Evolutionary conservation across 2,797 vertebrate species (phyloP).

Genomic region (Lepilemur ruficaudatus): DNA sequence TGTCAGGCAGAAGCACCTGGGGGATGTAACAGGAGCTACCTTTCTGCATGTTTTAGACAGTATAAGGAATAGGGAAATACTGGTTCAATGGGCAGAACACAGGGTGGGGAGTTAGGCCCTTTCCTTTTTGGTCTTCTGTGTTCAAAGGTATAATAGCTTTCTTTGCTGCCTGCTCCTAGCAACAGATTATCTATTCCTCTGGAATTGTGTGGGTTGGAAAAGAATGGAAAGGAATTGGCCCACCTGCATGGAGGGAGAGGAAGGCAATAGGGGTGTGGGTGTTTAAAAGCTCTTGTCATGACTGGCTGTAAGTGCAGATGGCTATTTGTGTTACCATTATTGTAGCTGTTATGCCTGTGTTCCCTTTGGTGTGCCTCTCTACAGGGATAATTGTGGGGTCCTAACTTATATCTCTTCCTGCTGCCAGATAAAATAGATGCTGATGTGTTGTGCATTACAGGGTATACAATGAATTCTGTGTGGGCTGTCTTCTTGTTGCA

Average conservation of each 20-base stretch:
- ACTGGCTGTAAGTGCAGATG: constrained; percentile 32
- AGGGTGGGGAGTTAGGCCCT: background rate
- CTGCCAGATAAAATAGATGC: constrained; percentile 65
- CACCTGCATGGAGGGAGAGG: constrained; percentile 59
- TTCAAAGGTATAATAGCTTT: constrained; percentile 26
- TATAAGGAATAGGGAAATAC: background rate
- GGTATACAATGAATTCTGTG: constrained; percentile 16
- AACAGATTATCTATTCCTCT: constrained; percentile 55
- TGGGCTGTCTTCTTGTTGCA: constrained; percentile 31
- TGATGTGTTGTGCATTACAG: constrained; percentile 31
- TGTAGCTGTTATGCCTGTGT: constrained; percentile 49
- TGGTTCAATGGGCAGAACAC: background rate
- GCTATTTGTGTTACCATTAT: constrained; percentile 67
- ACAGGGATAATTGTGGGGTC: constrained; percentile 71
- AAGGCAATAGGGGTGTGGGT: constrained; percentile 58
- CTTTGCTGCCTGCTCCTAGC: constrained; percentile 49
- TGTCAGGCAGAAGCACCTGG: background rate
- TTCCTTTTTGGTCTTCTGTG: constrained; percentile 44
- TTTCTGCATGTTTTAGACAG: background rate
- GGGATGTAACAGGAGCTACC: background rate
- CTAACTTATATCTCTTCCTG: constrained; percentile 57
- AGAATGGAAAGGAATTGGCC: constrained; percentile 66
- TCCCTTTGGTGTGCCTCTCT: constrained; percentile 54
- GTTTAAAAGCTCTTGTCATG: constrained; percentile 66
- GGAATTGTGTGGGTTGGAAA: constrained; percentile 59